phyloP scores from a whole-genome alignment of 2,888 invertebrate species.

The Melanchra persicariae region DNA sequence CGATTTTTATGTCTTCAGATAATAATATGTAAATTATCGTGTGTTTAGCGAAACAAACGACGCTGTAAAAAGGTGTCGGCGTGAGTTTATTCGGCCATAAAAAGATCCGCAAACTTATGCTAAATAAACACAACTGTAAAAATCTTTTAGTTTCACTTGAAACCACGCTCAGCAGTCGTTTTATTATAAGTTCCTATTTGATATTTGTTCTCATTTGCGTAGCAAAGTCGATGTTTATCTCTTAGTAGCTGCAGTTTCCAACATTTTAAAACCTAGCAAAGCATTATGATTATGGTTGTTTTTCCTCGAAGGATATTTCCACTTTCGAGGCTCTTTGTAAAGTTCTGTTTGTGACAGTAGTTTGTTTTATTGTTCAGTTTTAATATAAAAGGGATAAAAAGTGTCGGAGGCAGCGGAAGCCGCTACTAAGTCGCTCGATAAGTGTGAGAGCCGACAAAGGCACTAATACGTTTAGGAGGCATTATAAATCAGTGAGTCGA shows the following conservation, averaged over 20 bases:
- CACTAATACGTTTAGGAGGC: conserved; percentile 82
- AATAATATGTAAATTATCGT: conserved; percentile 77
- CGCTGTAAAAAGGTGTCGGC: conserved; percentile 71
- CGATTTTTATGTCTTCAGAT: conserved; percentile 74
- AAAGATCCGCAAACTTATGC: conserved; percentile 68
- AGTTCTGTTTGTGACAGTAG: conserved; percentile 64
- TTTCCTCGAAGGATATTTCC: conserved; percentile 38
- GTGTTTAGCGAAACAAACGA: conserved; percentile 76
- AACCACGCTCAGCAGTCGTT: conserved; percentile 45
- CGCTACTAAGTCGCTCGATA: conserved; percentile 78
- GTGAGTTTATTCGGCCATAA: conserved; percentile 68
- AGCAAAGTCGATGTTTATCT: conserved; percentile 51
- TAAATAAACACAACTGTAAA: conserved; percentile 66
- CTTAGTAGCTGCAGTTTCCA: conserved; percentile 43
- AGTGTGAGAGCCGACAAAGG: conserved; percentile 87
- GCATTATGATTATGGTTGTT: conserved; percentile 26
- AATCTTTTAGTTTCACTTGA: conserved; percentile 66
- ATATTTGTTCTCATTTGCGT: conserved; percentile 50
- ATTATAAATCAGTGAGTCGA: conserved; percentile 87
- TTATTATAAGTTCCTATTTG: conserved; percentile 59
- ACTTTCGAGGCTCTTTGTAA: conserved; percentile 42
- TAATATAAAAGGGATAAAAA: conserved; percentile 70
- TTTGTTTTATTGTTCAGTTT: conserved; percentile 70
- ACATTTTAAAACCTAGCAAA: conserved; percentile 48
- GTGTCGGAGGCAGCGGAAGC: conserved; percentile 81